Conservation (phyloP, 2,888 invertebrate species). For the Netelia fuscicornis region DNA sequence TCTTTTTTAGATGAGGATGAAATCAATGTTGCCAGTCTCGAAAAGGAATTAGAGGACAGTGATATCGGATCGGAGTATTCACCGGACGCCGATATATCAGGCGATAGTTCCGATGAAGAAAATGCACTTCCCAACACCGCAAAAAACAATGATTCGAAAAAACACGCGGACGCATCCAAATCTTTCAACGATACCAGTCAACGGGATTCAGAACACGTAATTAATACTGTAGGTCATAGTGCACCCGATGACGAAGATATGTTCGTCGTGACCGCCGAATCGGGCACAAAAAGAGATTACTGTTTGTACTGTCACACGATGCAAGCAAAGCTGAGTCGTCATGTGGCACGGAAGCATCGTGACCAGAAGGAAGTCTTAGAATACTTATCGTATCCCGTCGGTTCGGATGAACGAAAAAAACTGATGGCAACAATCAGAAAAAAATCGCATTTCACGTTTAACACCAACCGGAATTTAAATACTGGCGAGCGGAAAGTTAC, state of each 20-base stretch:
- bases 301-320: conserved; percentile 48
- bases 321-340: conserved; percentile 49
- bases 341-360: conserved; percentile 36
- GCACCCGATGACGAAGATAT: conserved; percentile 35
- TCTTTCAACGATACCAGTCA: too few species aligned
- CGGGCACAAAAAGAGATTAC: conserved; percentile 34
- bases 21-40: too few species aligned
- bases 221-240: conserved; percentile 7
- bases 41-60: too few species aligned
- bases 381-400: conserved; percentile 1
- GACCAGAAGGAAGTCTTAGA: conserved; percentile 36
- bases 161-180: too few species aligned
- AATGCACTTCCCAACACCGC: too few species aligned
- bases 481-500: conserved; percentile 46
- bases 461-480: conserved; percentile 30
- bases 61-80: too few species aligned
- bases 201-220: too few species aligned
- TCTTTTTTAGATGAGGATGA: too few species aligned
- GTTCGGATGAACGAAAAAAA: conserved; percentile 32
- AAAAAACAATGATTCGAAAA: too few species aligned
- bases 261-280: not conserved
- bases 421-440: conserved; percentile 45
- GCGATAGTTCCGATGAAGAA: too few species aligned
- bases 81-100: too few species aligned
- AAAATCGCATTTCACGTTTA: conserved; percentile 34